Base-by-base conservation (phyloP, 2,113 vertebrate species). In the Apteryx owenii region DNA sequence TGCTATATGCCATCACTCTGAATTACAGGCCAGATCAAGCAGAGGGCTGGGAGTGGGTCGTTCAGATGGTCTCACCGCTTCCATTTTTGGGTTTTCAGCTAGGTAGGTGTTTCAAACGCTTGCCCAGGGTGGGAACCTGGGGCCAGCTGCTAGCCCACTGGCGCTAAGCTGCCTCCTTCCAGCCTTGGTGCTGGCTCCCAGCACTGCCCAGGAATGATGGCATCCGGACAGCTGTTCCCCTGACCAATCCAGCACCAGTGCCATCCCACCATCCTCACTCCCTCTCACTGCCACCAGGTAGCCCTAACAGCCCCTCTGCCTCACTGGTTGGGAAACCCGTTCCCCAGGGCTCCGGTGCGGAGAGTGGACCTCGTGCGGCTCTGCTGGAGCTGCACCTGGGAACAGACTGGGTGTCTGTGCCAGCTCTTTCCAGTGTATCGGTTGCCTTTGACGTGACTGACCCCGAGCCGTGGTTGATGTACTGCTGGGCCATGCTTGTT, bases 401-500 rank as follows among this genome's bases (percentile, higher is more conserved):
- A 42, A 42, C 51, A 38, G 51, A 29, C 25, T 20, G 51, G 70
- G 50, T 54, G 50, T 53, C 25, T n/a, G 14, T 53, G 70, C 18
- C 28, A 54, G 16, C n/a, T 51, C 48, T 26, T 72, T 25, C 33
- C 19, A 46, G 70, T 62, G 44, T 10, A 1, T 19, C 78, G 44
- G 36, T 54, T 70, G 64, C 72, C 64, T 86, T 66, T 28, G 73
- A 48, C 82, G 51, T 83, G 51, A 81, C 48, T 51, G 69, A 44
- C 53, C 4, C 14, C 73, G n/a, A 28, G 81, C 92, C 48, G 89
- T 70, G 84, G 48, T 91, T 70, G 89, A 31, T n/a, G 70, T 46
- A 28, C 84, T 73, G 92, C 89, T 68, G 61, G 93, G 91, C 89
- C 84, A 26, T 62, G 93, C 91, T 48, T 80, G 81, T 61, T 80